Percentiles rank a stretch among this genome's conserved stretches.
These are phyloP conservation scores for Drosophila subquinaria DNA, from an alignment of 2,888 invertebrate species.

Conservation along the genomic window DNA sequence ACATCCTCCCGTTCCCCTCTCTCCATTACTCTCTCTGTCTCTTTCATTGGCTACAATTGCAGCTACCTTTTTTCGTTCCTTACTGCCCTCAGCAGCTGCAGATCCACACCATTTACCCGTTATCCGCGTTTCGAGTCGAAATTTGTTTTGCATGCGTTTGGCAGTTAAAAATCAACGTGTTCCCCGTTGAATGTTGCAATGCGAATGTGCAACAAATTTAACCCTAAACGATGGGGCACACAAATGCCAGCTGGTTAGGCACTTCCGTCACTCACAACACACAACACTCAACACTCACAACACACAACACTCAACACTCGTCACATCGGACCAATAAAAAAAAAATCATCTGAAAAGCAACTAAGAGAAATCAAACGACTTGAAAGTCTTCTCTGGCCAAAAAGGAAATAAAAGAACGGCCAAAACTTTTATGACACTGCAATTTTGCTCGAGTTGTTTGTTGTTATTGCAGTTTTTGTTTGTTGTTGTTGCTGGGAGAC, in stretches of 20 bases:
- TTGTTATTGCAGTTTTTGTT: slow-evolving; percentile 29
- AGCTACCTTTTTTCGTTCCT: background rate
- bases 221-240: slow-evolving; percentile 44
- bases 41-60: slow-evolving; percentile 65
- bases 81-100: background rate
- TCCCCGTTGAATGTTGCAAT: slow-evolving; percentile 20
- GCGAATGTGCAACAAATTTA: slow-evolving; percentile 38
- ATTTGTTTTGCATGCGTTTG: slow-evolving; percentile 74
- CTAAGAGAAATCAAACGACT: slow-evolving; percentile 24
- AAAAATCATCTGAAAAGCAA: background rate
- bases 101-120: slow-evolving; percentile 36
- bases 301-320: slow-evolving; percentile 11
- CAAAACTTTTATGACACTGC: slow-evolving; percentile 65
- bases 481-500: slow-evolving; percentile 30
- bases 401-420: slow-evolving; percentile 25
- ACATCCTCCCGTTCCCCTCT: background rate
- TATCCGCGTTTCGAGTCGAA: slow-evolving; percentile 47
- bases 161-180: slow-evolving; percentile 58
- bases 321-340: slow-evolving; percentile 18
- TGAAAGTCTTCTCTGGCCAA: slow-evolving; percentile 37
- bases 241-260: slow-evolving; percentile 61
- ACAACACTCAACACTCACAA: slow-evolving; percentile 19
- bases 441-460: slow-evolving; percentile 46
- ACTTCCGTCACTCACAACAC: slow-evolving; percentile 52
- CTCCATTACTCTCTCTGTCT: slow-evolving; percentile 28